Conservation (phyloP, 2,888 invertebrate species). For the Conus canariensis region DNA sequence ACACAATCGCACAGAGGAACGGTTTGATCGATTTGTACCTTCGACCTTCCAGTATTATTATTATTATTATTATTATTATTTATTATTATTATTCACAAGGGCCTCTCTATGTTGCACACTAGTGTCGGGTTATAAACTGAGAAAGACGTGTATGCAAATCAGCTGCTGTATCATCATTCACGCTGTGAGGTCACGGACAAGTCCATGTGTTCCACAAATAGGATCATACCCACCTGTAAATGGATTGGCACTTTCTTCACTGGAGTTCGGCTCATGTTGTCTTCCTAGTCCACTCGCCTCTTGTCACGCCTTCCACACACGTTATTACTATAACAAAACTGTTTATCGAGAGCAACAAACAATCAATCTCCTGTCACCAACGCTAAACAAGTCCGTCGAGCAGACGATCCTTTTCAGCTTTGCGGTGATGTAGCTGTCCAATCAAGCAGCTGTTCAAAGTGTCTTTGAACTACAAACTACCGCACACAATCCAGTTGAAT, state of each 20-base stretch:
- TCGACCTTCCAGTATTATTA: too few species aligned
- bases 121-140: too few species aligned
- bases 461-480: neutral
- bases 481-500: neutral
- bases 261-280: slow-evolving; percentile 61
- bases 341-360: too few species aligned
- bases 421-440: neutral
- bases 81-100: too few species aligned
- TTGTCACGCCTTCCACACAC: neutral
- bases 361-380: neutral
- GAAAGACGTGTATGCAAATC: too few species aligned
- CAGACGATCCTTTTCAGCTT: slow-evolving; percentile 35
- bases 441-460: neutral
- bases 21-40: too few species aligned
- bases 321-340: too few species aligned
- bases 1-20: too few species aligned
- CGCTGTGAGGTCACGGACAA: too few species aligned
- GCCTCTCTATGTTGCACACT: too few species aligned
- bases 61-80: too few species aligned
- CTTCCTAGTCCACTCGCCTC: neutral
- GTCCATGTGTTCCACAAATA: neutral
- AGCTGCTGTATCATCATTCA: too few species aligned
- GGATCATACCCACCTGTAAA: slow-evolving; percentile 72
- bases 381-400: neutral
- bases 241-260: slow-evolving; percentile 97